These are phyloP conservation scores for Myanophis thanlyinensis DNA, from an alignment of 2,113 vertebrate species.

Conservation along the genomic window DNA sequence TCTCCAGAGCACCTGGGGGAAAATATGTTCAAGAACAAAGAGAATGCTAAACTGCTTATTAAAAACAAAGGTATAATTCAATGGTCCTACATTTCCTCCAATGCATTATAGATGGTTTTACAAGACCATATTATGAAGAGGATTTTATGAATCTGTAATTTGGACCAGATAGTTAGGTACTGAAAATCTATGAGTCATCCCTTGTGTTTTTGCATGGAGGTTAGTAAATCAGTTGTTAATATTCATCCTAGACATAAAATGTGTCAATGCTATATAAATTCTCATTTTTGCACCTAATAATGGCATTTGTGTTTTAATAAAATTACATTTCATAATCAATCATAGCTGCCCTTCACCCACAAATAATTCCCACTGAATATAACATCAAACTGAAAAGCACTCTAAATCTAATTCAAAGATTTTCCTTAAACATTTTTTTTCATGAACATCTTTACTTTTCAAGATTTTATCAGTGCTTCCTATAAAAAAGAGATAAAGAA, in stretches of 20 bases:
- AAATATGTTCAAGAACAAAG: conserved; percentile 51
- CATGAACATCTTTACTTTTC: not conserved
- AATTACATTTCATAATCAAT: conserved; percentile 43
- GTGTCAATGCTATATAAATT: conserved; percentile 38
- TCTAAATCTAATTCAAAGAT: not conserved
- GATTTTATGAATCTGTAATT: conserved; percentile 54
- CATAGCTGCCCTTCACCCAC: conserved; percentile 45
- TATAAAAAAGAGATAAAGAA: not conserved
- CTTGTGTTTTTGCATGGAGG: conserved; percentile 39
- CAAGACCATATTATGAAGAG: conserved; percentile 32
- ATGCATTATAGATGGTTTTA: conserved; percentile 8
- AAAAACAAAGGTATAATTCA: conserved; percentile 63
- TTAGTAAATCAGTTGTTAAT: conserved; percentile 58
- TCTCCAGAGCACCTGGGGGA: conserved; percentile 29
- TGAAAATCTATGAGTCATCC: conserved; percentile 44
- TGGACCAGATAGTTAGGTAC: conserved; percentile 49
- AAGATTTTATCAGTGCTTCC: not conserved
- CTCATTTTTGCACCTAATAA: conserved; percentile 50
- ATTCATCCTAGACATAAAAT: conserved; percentile 61
- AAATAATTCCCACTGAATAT: not conserved
- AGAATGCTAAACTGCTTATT: conserved; percentile 46
- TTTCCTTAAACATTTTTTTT: not conserved
- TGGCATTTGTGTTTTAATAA: conserved; percentile 53
- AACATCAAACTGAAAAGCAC: not conserved
- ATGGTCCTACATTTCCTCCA: conserved; percentile 44